Evolutionary conservation across 2,888 invertebrate species (phyloP), one percentile per base, ranked within the genome.

Genomic region (Megamerina dolium): DNA sequence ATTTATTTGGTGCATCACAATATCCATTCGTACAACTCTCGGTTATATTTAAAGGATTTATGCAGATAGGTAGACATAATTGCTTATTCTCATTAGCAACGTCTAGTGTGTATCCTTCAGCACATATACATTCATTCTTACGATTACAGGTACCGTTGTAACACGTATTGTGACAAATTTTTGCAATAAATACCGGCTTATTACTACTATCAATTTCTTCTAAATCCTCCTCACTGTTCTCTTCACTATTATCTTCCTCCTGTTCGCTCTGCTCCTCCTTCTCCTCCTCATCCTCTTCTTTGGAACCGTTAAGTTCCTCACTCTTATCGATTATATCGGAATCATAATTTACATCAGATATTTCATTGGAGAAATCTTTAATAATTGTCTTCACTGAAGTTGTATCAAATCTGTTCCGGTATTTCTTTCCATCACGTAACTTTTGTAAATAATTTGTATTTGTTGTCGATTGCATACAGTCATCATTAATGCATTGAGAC

Each of bases 371-470:
- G 3, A 27, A n/a, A 5, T 3, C 27, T n/a, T 27, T 27, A n/a
- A n/a, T n/a, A n/a, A n/a, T n/a, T n/a, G n/a, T n/a, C n/a, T n/a
- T n/a, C n/a, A n/a, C n/a, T n/a, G n/a, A n/a, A n/a, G n/a, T n/a
- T n/a, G n/a, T n/a, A n/a, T n/a, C n/a, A n/a, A n/a, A n/a, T n/a
- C n/a, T n/a, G n/a, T 21, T n/a, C 35, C 12, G 21, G n/a, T 16
- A 34, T 8, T 16, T 34, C 13, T 18, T 34, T 4, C 18, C 13
- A 12, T 9, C 46, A 35, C 40, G 60, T 60, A n/a, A n/a, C n/a
- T n/a, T n/a, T 74, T 62, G 81, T 79, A 0, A 84, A 84, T 0
- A 77, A 76, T 0, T n/a, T n/a, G n/a, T n/a, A n/a, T n/a, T n/a
- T n/a, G n/a, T n/a, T n/a, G n/a, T n/a, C n/a, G n/a, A n/a, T n/a